Evolutionary conservation across 2,888 invertebrate genomes (phyloP).

Genomic region (Diarsia brunnea): DNA sequence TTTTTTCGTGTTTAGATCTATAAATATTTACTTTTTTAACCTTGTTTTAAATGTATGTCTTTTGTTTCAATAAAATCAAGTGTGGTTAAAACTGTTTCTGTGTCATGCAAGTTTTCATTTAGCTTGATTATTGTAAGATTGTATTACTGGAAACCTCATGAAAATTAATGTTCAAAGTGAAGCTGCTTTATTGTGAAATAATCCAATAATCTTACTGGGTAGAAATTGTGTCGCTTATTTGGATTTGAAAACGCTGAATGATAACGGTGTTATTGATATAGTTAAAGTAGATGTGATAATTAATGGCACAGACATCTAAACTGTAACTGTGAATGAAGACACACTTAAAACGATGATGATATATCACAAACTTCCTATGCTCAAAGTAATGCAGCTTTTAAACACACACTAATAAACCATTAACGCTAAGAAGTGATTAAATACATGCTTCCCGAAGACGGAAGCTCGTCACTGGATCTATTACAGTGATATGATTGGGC

Average conservation of each 20-base stretch:
- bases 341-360: conserved; percentile 8
- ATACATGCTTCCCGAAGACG: conserved; percentile 29
- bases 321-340: conserved; percentile 10
- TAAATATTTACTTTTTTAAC: background rate
- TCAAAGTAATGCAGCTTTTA: background rate
- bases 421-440: conserved; percentile 38
- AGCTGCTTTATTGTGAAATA: background rate
- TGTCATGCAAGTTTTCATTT: background rate
- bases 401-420: conserved; percentile 20
- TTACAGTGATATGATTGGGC: conserved; percentile 45
- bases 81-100: background rate
- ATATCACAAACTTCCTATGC: background rate
- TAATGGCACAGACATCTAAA: background rate
- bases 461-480: conserved; percentile 52
- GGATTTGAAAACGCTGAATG: background rate
- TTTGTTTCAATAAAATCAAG: background rate
- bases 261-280: background rate
- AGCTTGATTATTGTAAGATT: background rate
- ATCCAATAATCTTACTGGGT: background rate
- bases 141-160: background rate
- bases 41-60: background rate
- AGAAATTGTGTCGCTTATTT: background rate
- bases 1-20: background rate
- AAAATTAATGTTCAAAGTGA: background rate
- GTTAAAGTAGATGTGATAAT: background rate